These are phyloP conservation scores for Bombus fervidus DNA, from an alignment of 1,140 invertebrate species.

Conservation along the genomic window DNA sequence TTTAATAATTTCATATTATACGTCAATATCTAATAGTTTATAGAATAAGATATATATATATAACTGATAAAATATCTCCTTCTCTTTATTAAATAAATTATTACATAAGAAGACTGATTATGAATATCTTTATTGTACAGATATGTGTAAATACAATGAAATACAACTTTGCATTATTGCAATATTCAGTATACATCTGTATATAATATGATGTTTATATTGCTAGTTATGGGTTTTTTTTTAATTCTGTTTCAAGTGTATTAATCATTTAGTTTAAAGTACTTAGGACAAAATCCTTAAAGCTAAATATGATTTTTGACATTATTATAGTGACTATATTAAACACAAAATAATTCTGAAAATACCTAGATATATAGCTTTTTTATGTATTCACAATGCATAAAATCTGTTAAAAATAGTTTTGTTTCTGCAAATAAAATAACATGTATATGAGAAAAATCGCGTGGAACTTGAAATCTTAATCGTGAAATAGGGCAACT, in stretches of 20 bases:
- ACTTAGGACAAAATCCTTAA: constrained; percentile 51
- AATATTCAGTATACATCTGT: constrained; percentile 57
- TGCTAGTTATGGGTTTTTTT: constrained; percentile 55
- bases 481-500: constrained; percentile 43
- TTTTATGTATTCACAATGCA: constrained; percentile 34
- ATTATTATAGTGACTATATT: constrained; percentile 39
- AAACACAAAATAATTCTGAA: constrained; percentile 50
- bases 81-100: constrained; percentile 39
- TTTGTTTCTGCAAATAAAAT: constrained; percentile 61
- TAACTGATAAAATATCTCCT: background rate
- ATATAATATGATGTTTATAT: constrained; percentile 59
- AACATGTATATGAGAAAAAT: constrained; percentile 46
- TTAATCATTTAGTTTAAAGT: constrained; percentile 32
- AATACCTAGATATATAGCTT: constrained; percentile 67
- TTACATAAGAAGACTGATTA: constrained; percentile 35
- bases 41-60: background rate
- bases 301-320: constrained; percentile 38
- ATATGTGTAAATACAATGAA: constrained; percentile 76
- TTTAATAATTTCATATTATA: constrained; percentile 16
- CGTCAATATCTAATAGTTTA: background rate
- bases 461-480: constrained; percentile 49
- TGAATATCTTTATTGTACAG: constrained; percentile 75
- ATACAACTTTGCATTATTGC: constrained; percentile 60
- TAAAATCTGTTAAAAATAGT: constrained; percentile 72
- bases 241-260: constrained; percentile 26